These are phyloP conservation scores for Cecidostiba fungosa DNA, from an alignment of 2,888 invertebrate species.

Conservation along the genomic window DNA sequence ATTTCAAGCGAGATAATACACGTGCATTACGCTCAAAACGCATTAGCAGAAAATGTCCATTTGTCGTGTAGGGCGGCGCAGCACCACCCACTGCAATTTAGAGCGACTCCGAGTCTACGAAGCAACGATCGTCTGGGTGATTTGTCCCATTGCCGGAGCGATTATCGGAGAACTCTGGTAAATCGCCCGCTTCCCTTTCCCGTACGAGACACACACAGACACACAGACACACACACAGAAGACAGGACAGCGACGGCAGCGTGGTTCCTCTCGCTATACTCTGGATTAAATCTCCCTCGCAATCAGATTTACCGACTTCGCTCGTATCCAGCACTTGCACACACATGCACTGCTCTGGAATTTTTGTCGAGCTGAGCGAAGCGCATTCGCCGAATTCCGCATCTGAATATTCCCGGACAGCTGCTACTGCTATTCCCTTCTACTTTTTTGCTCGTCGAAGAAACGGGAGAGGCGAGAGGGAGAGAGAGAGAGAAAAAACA, in stretches of 20 bases:
- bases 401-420: slow-evolving; percentile 36
- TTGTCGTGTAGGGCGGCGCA: too few relatives aligned
- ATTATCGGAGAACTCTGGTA: slow-evolving; percentile 6
- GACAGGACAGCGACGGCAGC: background rate
- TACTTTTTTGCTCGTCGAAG: background rate
- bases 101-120: background rate
- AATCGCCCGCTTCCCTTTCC: background rate
- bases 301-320: slow-evolving; percentile 35
- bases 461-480: background rate
- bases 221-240: background rate
- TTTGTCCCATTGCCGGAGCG: slow-evolving; percentile 8
- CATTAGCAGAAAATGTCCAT: too few relatives aligned
- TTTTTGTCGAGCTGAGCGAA: background rate
- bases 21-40: too few relatives aligned
- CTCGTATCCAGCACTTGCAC: background rate
- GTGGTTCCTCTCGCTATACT: background rate
- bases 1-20: too few relatives aligned
- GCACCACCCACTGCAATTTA: too few relatives aligned
- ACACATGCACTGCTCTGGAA: background rate
- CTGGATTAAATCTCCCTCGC: slow-evolving; percentile 25
- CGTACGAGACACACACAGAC: background rate
- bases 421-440: slow-evolving; percentile 23
- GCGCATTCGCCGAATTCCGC: slow-evolving; percentile 45
- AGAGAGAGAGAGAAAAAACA: slow-evolving; percentile 54
- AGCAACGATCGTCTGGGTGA: background rate